A percentile compares a stretch with the other conserved stretches of the same genome.
These are phyloP conservation scores for Oophaga pumilio DNA, from an alignment of 2,113 vertebrate species.

Conservation along the genomic window DNA sequence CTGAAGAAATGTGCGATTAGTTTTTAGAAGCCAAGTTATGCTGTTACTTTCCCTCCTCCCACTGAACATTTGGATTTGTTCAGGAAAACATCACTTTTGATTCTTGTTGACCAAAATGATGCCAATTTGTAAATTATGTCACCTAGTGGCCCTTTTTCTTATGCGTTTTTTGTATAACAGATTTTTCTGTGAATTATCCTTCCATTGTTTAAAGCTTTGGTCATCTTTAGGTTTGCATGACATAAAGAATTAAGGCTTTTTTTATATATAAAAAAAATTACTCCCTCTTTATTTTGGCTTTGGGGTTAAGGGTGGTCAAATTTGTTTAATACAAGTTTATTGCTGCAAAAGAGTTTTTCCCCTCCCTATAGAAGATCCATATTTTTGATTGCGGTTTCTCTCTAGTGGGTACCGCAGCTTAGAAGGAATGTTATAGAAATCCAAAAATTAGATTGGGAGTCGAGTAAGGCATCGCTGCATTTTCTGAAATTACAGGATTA, in stretches of 20 bases:
- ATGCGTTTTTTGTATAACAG: slow-evolving; percentile 89
- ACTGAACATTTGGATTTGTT: slow-evolving; percentile 72
- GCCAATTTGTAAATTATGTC: slow-evolving; percentile 97
- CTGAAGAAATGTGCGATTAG: slow-evolving; percentile 98
- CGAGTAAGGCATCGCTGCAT: slow-evolving; percentile 76
- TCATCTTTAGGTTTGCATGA: slow-evolving; percentile 87
- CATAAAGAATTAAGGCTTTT: slow-evolving; percentile 78
- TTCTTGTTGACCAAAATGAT: slow-evolving; percentile 95
- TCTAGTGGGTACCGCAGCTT: slow-evolving; percentile 77
- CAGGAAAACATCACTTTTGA: slow-evolving; percentile 81
- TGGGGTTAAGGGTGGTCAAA: slow-evolving; percentile 73
- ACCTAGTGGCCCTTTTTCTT: slow-evolving; percentile 95
- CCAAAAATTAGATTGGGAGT: slow-evolving; percentile 64
- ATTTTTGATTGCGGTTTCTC: slow-evolving; percentile 77
- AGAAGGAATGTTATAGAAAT: slow-evolving; percentile 76
- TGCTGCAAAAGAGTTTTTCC: slow-evolving; percentile 73
- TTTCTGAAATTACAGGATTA: slow-evolving; percentile 72
- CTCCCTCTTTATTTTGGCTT: slow-evolving; percentile 78
- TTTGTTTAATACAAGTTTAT: slow-evolving; percentile 69
- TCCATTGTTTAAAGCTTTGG: slow-evolving; percentile 86
- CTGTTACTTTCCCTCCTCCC: slow-evolving; percentile 67
- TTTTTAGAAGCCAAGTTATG: slow-evolving; percentile 70
- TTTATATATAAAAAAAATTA: slow-evolving; percentile 60
- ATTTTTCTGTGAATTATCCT: slow-evolving; percentile 88
- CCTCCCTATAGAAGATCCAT: slow-evolving; percentile 72